These are phyloP conservation scores for Drosophila neotestacea DNA, from an alignment of 2,888 invertebrate species.

Conservation along the genomic window DNA sequence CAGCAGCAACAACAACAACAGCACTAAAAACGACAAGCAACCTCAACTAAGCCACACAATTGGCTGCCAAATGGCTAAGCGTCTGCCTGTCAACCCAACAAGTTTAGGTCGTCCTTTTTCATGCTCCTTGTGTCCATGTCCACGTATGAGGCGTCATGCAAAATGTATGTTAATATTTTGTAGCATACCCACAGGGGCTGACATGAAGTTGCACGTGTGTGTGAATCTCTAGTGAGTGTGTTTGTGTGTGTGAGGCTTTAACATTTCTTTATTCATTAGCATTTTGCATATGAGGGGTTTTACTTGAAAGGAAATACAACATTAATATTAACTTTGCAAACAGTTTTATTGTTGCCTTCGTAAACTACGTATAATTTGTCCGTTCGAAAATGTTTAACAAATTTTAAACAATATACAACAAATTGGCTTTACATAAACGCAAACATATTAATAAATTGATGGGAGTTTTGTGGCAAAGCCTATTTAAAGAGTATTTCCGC, in stretches of 20 bases:
- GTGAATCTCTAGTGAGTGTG: conserved; percentile 3
- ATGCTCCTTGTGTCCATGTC: conserved; percentile 24
- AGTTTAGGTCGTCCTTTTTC: conserved; percentile 49
- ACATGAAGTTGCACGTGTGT: conserved; percentile 3
- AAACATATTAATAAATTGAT: conserved; percentile 21
- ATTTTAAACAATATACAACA: conserved; percentile 51
- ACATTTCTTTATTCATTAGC: conserved; percentile 66
- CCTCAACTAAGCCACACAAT: conserved; percentile 64
- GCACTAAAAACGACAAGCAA: conserved; percentile 9
- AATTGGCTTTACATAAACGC: conserved; percentile 44
- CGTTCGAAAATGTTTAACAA: conserved; percentile 40
- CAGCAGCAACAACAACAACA: conserved; percentile 14
- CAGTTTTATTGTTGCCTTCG: conserved; percentile 16
- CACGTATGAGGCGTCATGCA: conserved; percentile 36
- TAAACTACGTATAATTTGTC: conserved; percentile 52
- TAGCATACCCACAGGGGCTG: conserved; percentile 31
- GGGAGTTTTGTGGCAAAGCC: conserved; percentile 1
- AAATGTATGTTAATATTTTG: conserved; percentile 54
- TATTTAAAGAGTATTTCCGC: conserved; percentile 39
- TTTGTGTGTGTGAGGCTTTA: conserved; percentile 20
- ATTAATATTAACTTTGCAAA: conserved; percentile 64
- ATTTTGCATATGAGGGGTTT: conserved; percentile 34
- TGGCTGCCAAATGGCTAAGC: conserved; percentile 74
- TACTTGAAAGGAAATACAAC: conserved; percentile 49
- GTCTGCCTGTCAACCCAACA: conserved; percentile 57